These are phyloP conservation scores for Rhagium mordax DNA, from an alignment of 2,888 invertebrate genomes.

Conservation along the genomic window DNA sequence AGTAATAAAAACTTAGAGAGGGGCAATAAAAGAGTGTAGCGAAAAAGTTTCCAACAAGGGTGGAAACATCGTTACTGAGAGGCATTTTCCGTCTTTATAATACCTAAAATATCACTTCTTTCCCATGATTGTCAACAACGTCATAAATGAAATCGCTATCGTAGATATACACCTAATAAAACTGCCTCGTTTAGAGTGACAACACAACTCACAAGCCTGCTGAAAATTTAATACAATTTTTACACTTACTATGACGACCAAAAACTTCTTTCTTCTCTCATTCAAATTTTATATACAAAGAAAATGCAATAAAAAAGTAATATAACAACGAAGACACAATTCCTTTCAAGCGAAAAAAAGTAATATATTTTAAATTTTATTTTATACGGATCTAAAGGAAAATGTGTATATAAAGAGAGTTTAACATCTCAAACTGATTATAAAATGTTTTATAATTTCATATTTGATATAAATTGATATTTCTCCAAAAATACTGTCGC, in stretches of 20 bases:
- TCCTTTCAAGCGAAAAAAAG: constrained; percentile 23
- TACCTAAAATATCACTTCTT: constrained; percentile 34
- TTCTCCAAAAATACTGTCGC: too few relatives aligned
- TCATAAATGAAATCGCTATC: constrained; percentile 51
- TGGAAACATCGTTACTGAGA: constrained; percentile 21
- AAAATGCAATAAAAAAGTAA: constrained; percentile 38
- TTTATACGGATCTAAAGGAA: constrained; percentile 13
- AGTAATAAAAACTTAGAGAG: constrained; percentile 45
- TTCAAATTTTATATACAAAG: constrained; percentile 36
- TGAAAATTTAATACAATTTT: constrained; percentile 42
- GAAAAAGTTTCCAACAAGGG: constrained; percentile 16
- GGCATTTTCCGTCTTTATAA: constrained; percentile 31
- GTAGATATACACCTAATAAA: constrained; percentile 45
- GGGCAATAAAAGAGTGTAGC: constrained; percentile 15
- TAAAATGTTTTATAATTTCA: constrained; percentile 6
- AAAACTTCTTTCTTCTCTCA: constrained; percentile 31
- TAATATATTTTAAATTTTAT: constrained; percentile 29
- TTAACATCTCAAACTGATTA: constrained; percentile 10
- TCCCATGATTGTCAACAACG: constrained; percentile 50
- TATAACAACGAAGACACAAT: constrained; percentile 31
- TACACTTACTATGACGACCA: constrained; percentile 31
- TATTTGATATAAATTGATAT: not conserved
- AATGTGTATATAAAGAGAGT: constrained; percentile 4
- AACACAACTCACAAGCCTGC: constrained; percentile 15
- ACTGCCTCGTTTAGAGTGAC: constrained; percentile 36